phyloP scores from a whole-genome alignment of 2,113 vertebrate species.

The Bettongia penicillata region DNA sequence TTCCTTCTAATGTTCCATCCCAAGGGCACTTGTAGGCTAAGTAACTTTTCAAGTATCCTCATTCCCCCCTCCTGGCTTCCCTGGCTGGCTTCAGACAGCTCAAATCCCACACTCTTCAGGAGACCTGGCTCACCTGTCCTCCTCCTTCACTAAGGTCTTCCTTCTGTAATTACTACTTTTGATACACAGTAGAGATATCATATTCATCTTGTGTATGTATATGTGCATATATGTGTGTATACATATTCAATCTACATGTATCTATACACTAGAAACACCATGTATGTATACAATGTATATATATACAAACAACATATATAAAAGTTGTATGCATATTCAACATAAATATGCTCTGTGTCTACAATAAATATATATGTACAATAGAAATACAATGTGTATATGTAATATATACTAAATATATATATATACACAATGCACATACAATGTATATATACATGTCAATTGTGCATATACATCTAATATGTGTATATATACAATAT shows the following conservation, averaged over 20 bases:
- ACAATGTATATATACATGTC: too few species aligned
- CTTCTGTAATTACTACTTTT: not conserved
- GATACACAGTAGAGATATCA: not conserved
- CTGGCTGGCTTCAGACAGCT: not conserved
- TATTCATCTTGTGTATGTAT: not conserved
- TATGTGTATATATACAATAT: not conserved
- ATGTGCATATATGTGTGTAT: not conserved
- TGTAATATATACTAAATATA: not conserved
- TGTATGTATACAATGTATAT: not conserved
- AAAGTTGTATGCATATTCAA: not conserved
- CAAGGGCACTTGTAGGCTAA: too few species aligned
- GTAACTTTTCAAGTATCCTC: not conserved
- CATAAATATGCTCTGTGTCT: not conserved
- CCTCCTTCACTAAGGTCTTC: not conserved
- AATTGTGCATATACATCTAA: not conserved
- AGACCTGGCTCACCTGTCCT: not conserved
- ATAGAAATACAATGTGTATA: not conserved
- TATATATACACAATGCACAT: not conserved
- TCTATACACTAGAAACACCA: not conserved
- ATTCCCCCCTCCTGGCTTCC: not conserved
- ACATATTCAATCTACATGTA: too few species aligned
- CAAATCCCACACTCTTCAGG: not conserved
- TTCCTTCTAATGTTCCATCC: not conserved
- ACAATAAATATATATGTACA: not conserved
- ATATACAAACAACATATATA: too few species aligned